phyloP scores from a whole-genome alignment of 2,113 vertebrate genomes.

The Euleptes europaea region DNA sequence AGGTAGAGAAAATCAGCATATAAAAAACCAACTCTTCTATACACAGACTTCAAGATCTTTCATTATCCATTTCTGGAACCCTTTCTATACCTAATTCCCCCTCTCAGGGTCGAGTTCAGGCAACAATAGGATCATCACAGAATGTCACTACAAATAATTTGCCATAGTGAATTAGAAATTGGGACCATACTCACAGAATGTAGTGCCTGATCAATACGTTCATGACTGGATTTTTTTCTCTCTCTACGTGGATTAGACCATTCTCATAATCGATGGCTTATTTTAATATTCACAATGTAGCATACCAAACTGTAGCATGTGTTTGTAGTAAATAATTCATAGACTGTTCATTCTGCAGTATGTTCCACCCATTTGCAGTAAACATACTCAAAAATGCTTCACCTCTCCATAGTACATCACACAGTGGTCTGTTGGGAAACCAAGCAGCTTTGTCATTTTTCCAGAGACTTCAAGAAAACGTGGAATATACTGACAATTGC shows the following conservation, averaged over 20 bases:
- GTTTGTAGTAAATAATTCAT: neutral
- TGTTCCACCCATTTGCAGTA: too few species aligned
- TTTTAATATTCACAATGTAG: neutral
- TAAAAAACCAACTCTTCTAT: too few species aligned
- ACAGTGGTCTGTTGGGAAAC: neutral
- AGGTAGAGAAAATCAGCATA: too few species aligned
- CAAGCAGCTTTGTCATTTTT: neutral
- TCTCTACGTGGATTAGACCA: neutral
- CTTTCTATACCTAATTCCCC: too few species aligned
- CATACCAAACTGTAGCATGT: neutral
- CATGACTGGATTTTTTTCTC: neutral
- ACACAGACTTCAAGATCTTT: too few species aligned
- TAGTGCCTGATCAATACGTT: neutral
- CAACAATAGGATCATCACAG: too few species aligned
- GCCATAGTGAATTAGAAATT: too few species aligned
- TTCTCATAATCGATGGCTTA: neutral
- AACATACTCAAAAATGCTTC: neutral
- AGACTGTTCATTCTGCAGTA: too few species aligned
- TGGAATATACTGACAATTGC: neutral
- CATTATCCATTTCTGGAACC: too few species aligned
- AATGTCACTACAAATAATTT: too few species aligned
- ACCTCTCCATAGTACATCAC: neutral
- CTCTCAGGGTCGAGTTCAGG: too few species aligned
- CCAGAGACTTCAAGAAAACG: neutral
- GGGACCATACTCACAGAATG: too few species aligned